Percentiles rank a stretch among this genome's conserved stretches.
These are phyloP conservation scores for Agonopterix alstromeriana DNA, from an alignment of 2,888 invertebrate species.

Conservation along the genomic window DNA sequence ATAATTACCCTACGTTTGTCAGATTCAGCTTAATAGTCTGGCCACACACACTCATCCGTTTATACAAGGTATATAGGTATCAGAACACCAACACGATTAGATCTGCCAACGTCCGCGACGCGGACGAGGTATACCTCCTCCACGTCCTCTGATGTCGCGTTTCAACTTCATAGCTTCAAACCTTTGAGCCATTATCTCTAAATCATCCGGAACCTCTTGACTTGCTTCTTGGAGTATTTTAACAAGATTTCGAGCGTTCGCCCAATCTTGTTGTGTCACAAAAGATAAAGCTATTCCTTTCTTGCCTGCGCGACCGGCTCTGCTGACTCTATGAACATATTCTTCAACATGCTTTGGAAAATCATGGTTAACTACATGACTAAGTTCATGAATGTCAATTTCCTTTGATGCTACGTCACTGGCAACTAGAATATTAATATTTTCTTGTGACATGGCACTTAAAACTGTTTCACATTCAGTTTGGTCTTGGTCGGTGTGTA, in stretches of 20 bases:
- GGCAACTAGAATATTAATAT: constrained; percentile 89
- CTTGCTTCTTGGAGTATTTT: constrained; percentile 90
- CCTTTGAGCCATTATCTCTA: constrained; percentile 85
- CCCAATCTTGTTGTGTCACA: constrained; percentile 89
- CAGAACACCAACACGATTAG: no score
- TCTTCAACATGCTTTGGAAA: constrained; percentile 96
- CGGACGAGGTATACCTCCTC: constrained; percentile 50
- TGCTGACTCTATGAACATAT: constrained; percentile 95
- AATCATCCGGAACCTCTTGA: constrained; percentile 87
- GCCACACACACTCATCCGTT: no score
- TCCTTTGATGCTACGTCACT: constrained; percentile 97
- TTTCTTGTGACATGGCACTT: constrained; percentile 86
- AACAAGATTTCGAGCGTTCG: constrained; percentile 87
- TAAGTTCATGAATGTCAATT: constrained; percentile 91
- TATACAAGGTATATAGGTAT: no score
- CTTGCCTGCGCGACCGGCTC: constrained; percentile 94
- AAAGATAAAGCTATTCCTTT: constrained; percentile 90
- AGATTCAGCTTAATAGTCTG: no score
- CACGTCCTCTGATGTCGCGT: constrained; percentile 72
- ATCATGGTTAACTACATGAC: constrained; percentile 94
- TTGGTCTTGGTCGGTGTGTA: constrained; percentile 95
- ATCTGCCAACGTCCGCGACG: constrained; percentile 14
- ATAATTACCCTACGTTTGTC: no score
- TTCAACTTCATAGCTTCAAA: constrained; percentile 82
- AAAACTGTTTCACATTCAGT: constrained; percentile 87